Base-by-base conservation (phyloP, 2,888 invertebrate genomes). In the Ectemnius lituratus region DNA sequence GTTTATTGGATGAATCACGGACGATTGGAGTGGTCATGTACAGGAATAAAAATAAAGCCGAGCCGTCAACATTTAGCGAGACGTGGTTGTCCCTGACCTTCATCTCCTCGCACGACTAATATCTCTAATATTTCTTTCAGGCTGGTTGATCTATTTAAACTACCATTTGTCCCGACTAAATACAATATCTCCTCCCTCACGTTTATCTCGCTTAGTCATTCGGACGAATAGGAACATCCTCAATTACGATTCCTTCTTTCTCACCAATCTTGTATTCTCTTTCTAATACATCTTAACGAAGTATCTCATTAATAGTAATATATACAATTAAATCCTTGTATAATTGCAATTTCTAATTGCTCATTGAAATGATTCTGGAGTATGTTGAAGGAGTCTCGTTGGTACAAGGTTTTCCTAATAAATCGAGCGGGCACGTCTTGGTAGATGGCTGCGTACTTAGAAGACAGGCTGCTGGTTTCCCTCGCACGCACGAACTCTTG, bases 31-130 rank as follows among this genome's bases (percentile, higher is more conserved):
- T 78, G 78, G 76, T 82, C 75, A 78, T 76, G 72, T 80, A 78
- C 68, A 79, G 27, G 78, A 75, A 75, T 78, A 82, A 78, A 83
- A 83, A 82, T 82, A 82, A 82, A 82, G 37, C 69, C 52, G 37
- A 70, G 16, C 60, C 62, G 72, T 75, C 64, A 71, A 76, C 66
- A 27, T 59, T 73, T 76, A 72, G 57, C 70, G 45, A 73, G 61
- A 52, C 62, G 58, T 73, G 62, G 70, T 75, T 67, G 70, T 67
- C 73, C 82, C 75, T 78, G 68, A 72, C 73, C 79, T 67, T 79
- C 67, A 71, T 73, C 68, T 49, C 67, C 73, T 69, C 27, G 52
- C 16, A 16, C 58, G 45, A n/a, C 59, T 45, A 69, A 65, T 69
- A 57, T 59, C 13, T 62, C 63, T 5, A 13, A 13, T 56, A 37